Base-by-base conservation (phyloP, 2,888 invertebrate species). In the Tenthredo distinguenda region DNA sequence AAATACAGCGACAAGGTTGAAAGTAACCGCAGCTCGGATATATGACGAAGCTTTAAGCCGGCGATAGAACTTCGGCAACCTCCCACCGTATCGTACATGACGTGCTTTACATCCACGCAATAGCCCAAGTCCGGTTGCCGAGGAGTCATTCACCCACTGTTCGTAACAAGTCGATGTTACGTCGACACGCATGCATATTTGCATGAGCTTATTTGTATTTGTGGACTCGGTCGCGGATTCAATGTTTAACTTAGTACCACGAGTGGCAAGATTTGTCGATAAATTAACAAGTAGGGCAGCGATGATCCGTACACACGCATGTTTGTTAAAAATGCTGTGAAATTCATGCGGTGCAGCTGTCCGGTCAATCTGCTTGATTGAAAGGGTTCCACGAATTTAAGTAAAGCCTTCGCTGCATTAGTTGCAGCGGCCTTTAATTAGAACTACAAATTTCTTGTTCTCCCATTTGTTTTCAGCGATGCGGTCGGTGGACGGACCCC, bases 81-180 rank as follows among this genome's bases (percentile, higher is more conserved):
- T 40, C 74, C 12, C 21, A 47, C n/a, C 26, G 76, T 76, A 37
- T 10, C 79, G n/a, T 37, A 62, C 62, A 62, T 81, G 58, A 58
- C 81, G 26, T 34, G 77, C 37, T 21, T 50, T 21, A 34, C 50
- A 62, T 77, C 77, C 55, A 77, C 77, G 77, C 50, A 31, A 77
- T 55, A 62, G 62, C 58, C 50, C 12, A 62, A 81, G 81, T 62
- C 62, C 62, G 40, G n/a, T 40, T 40, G 62, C 84, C 85, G 86
- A 58, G 86, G 86, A 90, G 91, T 92, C 91, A 90, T 92, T 92
- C 90, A 91, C 90, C 92, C 89, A 89, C 86, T 40, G 18, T 21
- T 84, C 84, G 72, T 58, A 55, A 40, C 55, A 47, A 83, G 83
- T 47, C 65, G 62, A 47, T 18, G 40, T 47, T 47, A n/a, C 77